Percentiles rank a stretch among this genome's conserved stretches.
Evolutionary conservation across 2,888 invertebrate species (phyloP).

Genomic region (Exocentrus adspersus): DNA sequence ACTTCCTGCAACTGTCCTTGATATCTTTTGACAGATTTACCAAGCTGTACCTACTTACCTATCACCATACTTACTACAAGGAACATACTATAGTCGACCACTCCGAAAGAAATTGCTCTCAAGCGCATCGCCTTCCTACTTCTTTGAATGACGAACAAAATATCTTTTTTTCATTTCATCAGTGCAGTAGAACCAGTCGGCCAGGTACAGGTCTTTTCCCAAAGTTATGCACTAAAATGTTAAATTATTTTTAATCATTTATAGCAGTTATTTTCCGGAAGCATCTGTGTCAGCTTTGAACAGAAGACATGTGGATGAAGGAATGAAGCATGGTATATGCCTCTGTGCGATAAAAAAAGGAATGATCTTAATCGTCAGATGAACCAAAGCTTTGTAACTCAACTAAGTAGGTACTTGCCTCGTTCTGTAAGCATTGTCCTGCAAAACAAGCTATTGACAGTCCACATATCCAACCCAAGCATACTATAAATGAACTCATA

Average conservation of each 20-base stretch:
- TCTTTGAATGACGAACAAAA: background rate
- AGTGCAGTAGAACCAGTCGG: background rate
- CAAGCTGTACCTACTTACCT: background rate
- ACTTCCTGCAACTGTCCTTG: too few relatives aligned
- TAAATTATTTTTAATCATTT: too few relatives aligned
- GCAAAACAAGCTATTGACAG: conserved; percentile 33
- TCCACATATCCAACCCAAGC: conserved; percentile 34
- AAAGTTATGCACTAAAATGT: background rate
- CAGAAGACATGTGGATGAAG: too few relatives aligned
- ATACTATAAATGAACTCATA: conserved; percentile 26
- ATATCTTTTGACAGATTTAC: too few relatives aligned
- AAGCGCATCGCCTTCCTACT: background rate
- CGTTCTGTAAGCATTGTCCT: conserved; percentile 34
- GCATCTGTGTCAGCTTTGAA: too few relatives aligned
- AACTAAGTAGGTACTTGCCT: too few relatives aligned
- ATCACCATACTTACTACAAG: background rate
- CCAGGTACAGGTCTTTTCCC: background rate
- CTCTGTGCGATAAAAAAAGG: too few relatives aligned
- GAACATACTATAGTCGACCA: background rate
- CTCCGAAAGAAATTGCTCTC: conserved; percentile 8
- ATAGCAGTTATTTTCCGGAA: too few relatives aligned
- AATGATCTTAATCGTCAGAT: too few relatives aligned
- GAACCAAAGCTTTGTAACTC: too few relatives aligned
- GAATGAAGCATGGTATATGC: too few relatives aligned
- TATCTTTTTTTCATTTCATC: conserved; percentile 3